Conservation (phyloP, 2,113 vertebrate species). For the Entelurus aequoreus region DNA sequence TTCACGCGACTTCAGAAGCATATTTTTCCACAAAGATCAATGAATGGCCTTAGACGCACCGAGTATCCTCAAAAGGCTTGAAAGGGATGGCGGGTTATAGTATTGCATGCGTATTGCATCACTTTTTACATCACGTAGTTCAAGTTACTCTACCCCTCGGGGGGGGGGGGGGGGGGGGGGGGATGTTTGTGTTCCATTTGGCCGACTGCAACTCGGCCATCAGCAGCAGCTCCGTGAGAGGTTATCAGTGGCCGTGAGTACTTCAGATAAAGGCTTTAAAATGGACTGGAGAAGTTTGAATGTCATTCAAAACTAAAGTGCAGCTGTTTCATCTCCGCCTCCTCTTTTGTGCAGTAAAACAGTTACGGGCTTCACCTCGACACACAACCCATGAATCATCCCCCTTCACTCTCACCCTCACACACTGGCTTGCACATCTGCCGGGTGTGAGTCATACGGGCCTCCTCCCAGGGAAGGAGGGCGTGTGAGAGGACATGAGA, state of each 20-base stretch:
- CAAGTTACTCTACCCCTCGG: background rate
- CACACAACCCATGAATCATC: slow-evolving; percentile 26
- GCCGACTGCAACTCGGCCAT: background rate
- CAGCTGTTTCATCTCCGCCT: slow-evolving; percentile 6
- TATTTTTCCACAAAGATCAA: too few species aligned
- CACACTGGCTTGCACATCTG: slow-evolving; percentile 46
- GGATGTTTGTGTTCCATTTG: background rate
- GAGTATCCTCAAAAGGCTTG: too few species aligned
- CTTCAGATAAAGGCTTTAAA: slow-evolving; percentile 17
- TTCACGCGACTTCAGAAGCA: too few species aligned
- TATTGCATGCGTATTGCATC: slow-evolving; percentile 41
- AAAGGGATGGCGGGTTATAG: background rate
- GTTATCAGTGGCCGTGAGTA: slow-evolving; percentile 26
- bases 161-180: too few species aligned
- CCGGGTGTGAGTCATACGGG: slow-evolving; percentile 42
- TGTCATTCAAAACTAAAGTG: slow-evolving; percentile 13
- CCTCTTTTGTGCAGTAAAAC: slow-evolving; percentile 12
- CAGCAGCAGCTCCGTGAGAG: background rate
- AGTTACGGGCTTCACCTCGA: slow-evolving; percentile 10
- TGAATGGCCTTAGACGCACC: too few species aligned
- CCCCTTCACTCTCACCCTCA: background rate
- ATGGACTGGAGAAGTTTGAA: background rate
- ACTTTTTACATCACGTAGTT: background rate
- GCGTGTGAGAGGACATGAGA: background rate
- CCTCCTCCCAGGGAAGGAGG: slow-evolving; percentile 37